A percentile compares a stretch with the other conserved stretches of the same genome.
Evolutionary conservation across 2,888 invertebrate species (phyloP).

Genomic region (Rhagium mordax): DNA sequence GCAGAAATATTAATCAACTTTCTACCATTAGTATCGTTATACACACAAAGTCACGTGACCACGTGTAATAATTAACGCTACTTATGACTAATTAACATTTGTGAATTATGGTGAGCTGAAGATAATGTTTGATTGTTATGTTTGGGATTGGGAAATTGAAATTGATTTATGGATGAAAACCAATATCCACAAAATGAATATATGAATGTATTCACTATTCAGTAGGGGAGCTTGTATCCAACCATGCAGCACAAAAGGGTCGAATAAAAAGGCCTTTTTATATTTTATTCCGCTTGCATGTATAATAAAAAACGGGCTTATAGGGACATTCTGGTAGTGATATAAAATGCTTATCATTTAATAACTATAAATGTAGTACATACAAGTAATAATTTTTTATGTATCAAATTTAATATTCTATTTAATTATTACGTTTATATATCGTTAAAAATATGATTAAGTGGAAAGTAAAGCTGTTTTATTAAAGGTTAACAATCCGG

Average conservation of each 20-base stretch:
- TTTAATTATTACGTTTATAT: too few relatives aligned
- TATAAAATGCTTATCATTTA: neutral
- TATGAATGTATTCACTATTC: conserved; percentile 22
- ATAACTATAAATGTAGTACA: neutral
- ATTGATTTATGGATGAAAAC: conserved; percentile 28
- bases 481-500: too few relatives aligned
- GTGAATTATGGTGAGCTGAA: conserved; percentile 13
- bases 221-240: neutral
- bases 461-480: too few relatives aligned
- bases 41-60: conserved; percentile 12
- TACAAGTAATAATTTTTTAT: too few relatives aligned
- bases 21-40: neutral
- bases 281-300: conserved; percentile 12
- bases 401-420: too few relatives aligned
- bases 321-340: neutral
- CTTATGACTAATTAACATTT: conserved; percentile 27
- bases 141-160: conserved; percentile 31
- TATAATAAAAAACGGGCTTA: conserved; percentile 4
- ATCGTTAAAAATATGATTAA: too few relatives aligned
- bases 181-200: conserved; percentile 33
- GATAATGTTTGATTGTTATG: conserved; percentile 29
- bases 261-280: conserved; percentile 20
- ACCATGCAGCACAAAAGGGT: conserved; percentile 8
- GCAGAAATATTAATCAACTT: conserved; percentile 6
- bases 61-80: neutral